Evolutionary conservation across 1,140 invertebrate genomes (phyloP).

Genomic region (Zaprionus africanus): DNA sequence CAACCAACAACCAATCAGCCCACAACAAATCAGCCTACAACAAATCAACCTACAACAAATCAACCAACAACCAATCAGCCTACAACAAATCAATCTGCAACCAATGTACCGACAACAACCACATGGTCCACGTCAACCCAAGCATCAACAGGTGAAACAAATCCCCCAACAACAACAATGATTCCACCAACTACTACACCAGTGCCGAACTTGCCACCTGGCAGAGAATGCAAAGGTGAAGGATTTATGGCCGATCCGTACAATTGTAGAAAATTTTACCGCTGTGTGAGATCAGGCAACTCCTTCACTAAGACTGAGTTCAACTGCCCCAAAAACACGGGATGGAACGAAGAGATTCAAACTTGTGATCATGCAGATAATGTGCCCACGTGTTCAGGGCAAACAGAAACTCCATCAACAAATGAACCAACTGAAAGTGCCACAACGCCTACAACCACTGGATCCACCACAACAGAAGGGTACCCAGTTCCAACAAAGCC

Average conservation of each 20-base stretch:
- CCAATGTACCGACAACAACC: conserved; percentile 7
- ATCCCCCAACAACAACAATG: conserved; percentile 41
- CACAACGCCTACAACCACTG: conserved; percentile 44
- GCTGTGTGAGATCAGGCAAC: conserved; percentile 85
- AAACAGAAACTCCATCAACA: conserved; percentile 45
- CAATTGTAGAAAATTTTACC: conserved; percentile 86
- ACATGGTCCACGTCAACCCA: conserved; percentile 38
- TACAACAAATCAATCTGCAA: conserved; percentile 17
- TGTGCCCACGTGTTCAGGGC: conserved; percentile 45
- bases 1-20: neutral
- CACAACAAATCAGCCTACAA: conserved; percentile 28
- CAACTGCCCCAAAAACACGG: conserved; percentile 84
- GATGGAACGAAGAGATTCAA: conserved; percentile 84
- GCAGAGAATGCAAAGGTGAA: conserved; percentile 84
- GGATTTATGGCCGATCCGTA: conserved; percentile 88
- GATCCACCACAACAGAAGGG: conserved; percentile 30
- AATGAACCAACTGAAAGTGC: conserved; percentile 26
- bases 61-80: conserved; percentile 28
- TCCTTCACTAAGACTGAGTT: conserved; percentile 82
- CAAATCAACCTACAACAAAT: conserved; percentile 47
- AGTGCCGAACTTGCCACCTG: conserved; percentile 58
- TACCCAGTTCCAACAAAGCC: neutral
- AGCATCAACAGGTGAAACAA: conserved; percentile 48
- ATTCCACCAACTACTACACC: conserved; percentile 49
- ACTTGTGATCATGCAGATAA: conserved; percentile 78